Conservation (phyloP, 2,888 invertebrate genomes). For the Pyrrhosoma nymphula region DNA sequence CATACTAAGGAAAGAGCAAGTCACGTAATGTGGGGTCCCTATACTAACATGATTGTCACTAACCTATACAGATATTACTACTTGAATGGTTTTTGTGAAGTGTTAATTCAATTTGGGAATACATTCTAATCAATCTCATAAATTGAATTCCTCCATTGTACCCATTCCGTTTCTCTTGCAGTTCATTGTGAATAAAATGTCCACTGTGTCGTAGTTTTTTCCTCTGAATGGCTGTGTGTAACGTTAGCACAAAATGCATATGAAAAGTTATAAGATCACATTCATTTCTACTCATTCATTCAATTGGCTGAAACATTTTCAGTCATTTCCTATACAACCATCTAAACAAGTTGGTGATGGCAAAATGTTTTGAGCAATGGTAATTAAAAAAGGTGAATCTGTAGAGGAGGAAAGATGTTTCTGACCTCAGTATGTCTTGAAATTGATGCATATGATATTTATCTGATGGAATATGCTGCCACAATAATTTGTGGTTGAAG, state of each 20-base stretch:
- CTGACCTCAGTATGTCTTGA: background rate
- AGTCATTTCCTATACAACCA: constrained; percentile 23
- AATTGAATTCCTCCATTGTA: background rate
- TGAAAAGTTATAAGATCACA: constrained; percentile 44
- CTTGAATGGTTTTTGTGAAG: constrained; percentile 9
- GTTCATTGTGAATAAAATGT: constrained; percentile 65
- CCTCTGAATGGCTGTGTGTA: constrained; percentile 56
- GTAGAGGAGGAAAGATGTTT: constrained; percentile 13
- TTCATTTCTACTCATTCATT: constrained; percentile 64
- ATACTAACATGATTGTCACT: constrained; percentile 38
- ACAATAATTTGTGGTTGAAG: background rate
- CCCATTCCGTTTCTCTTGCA: constrained; percentile 63
- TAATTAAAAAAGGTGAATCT: background rate
- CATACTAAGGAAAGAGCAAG: constrained; percentile 19
- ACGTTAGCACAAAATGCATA: constrained; percentile 64
- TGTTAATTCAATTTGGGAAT: constrained; percentile 30
- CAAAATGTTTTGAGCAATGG: constrained; percentile 53
- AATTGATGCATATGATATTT: background rate
- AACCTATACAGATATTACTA: constrained; percentile 49
- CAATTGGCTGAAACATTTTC: constrained; percentile 36
- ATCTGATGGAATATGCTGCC: constrained; percentile 25
- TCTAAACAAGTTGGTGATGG: background rate
- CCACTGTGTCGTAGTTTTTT: constrained; percentile 34
- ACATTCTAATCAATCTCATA: constrained; percentile 1
- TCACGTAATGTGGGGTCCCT: constrained; percentile 31